phyloP scores from a whole-genome alignment of 2,888 invertebrate genomes.

The Luffia ferchaultella region DNA sequence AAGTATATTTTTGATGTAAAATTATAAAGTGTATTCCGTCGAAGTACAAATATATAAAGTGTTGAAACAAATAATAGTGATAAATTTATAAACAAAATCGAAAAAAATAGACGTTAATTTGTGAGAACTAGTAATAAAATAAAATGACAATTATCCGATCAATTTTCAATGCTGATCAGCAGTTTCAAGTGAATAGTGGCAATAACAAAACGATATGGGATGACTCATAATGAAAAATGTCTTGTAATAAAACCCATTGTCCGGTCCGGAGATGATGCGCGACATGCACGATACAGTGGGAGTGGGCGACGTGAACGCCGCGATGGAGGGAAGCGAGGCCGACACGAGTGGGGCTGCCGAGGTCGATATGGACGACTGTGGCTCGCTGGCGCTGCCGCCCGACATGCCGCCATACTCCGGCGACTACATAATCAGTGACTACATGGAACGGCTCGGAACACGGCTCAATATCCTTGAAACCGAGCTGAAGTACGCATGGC shows the following conservation, averaged over 20 bases:
- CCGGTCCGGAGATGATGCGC: conserved; percentile 62
- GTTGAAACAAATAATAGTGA: conserved; percentile 21
- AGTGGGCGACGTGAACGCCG: conserved; percentile 49
- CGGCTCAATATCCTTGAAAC: conserved; percentile 88
- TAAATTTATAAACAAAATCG: conserved; percentile 1
- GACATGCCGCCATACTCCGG: conserved; percentile 63
- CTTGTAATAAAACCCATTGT: conserved; percentile 40
- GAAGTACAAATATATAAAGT: conserved; percentile 51
- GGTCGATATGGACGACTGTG: conserved; percentile 61
- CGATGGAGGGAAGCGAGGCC: conserved; percentile 63
- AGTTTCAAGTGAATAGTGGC: conserved; percentile 45
- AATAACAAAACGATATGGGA: conserved; percentile 61
- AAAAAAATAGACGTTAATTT: neutral
- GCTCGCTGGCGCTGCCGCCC: conserved; percentile 62
- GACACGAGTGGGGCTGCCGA: conserved; percentile 62
- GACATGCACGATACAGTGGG: conserved; percentile 62
- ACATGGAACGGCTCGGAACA: conserved; percentile 90
- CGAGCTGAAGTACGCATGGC: conserved; percentile 92
- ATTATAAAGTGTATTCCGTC: conserved; percentile 45
- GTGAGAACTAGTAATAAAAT: neutral
- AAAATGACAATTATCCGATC: conserved; percentile 11
- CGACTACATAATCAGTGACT: conserved; percentile 86
- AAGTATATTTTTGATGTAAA: conserved; percentile 52
- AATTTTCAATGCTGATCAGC: conserved; percentile 29
- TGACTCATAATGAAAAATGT: conserved; percentile 64